Evolutionary conservation across 2,797 vertebrate genomes (phyloP).

Genomic region (Darevskia mixta): DNA sequence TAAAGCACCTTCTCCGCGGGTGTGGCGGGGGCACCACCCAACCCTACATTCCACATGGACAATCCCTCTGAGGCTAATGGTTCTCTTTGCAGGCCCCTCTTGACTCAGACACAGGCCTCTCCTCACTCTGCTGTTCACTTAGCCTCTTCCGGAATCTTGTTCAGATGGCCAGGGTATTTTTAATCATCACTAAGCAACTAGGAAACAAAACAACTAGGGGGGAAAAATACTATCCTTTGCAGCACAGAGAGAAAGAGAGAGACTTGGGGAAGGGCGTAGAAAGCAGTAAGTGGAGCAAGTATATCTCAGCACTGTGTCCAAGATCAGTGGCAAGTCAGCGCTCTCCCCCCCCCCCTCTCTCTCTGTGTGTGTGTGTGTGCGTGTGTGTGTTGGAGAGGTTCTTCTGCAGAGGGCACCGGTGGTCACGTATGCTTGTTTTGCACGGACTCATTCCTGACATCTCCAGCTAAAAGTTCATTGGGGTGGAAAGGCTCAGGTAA

Average conservation of each 20-base stretch:
- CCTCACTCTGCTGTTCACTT: conserved; percentile 25
- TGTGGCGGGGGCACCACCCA: background rate
- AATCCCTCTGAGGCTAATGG: background rate
- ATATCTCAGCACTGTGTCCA: background rate
- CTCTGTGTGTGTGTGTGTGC: background rate
- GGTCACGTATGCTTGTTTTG: too few relatives aligned
- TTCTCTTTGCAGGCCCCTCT: background rate
- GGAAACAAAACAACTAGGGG: conserved; percentile 78
- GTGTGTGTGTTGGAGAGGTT: too few relatives aligned
- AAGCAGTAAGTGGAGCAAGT: background rate
- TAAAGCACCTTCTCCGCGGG: background rate
- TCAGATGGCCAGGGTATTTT: conserved; percentile 72
- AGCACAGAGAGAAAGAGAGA: background rate
- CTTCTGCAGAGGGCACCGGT: too few relatives aligned
- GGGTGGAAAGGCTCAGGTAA: too few relatives aligned
- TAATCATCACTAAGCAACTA: conserved; percentile 77
- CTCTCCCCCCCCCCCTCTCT: too few relatives aligned
- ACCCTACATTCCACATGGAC: background rate
- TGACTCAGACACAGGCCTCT: background rate
- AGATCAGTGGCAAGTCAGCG: background rate
- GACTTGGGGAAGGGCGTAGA: background rate
- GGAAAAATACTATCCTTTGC: conserved; percentile 38
- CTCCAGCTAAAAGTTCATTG: too few relatives aligned
- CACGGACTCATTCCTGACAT: too few relatives aligned
- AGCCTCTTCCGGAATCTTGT: background rate